Base-by-base conservation (phyloP, 1,140 invertebrate genomes). In the Cyphomyrmex costatus region DNA sequence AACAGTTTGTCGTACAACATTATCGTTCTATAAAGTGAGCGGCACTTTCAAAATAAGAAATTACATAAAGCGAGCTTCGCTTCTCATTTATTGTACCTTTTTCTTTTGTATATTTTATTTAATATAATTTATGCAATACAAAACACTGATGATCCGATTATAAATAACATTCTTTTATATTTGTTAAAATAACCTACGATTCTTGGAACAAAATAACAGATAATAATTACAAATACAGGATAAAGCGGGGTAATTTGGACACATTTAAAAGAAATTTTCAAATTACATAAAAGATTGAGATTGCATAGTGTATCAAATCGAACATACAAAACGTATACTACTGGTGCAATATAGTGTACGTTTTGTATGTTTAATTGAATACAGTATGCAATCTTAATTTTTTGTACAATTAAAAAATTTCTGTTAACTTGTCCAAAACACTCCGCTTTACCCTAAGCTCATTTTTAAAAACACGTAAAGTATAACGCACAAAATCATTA, bases 401-500 rank as follows among this genome's bases (percentile, higher is more conserved):
- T n/a, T n/a, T n/a, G n/a, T n/a, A n/a, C n/a, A n/a, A n/a, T n/a
- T n/a, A n/a, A n/a, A n/a, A n/a, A n/a, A n/a, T n/a, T n/a, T n/a
- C n/a, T n/a, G n/a, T n/a, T n/a, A n/a, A n/a, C n/a, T n/a, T n/a
- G n/a, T n/a, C n/a, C n/a, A n/a, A n/a, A n/a, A n/a, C n/a, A n/a
- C n/a, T n/a, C n/a, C n/a, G n/a, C n/a, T n/a, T n/a, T n/a, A n/a
- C n/a, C n/a, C n/a, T n/a, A n/a, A n/a, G n/a, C n/a, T n/a, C n/a
- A n/a, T n/a, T n/a, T n/a, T 78, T 42, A 27, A 51, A 30, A 65
- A 65, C 24, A 12, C 24, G 33, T 19, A 19, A 58, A 46, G 10
- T 60, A 71, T 71, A 16, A 68, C 19, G 27, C n/a, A 21, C 53
- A 21, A 83, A 42, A 70, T 24, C 16, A 74, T 60, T 46, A 36